Base-by-base conservation (phyloP, 2,888 invertebrate genomes). In the Andrena haemorrhoa region DNA sequence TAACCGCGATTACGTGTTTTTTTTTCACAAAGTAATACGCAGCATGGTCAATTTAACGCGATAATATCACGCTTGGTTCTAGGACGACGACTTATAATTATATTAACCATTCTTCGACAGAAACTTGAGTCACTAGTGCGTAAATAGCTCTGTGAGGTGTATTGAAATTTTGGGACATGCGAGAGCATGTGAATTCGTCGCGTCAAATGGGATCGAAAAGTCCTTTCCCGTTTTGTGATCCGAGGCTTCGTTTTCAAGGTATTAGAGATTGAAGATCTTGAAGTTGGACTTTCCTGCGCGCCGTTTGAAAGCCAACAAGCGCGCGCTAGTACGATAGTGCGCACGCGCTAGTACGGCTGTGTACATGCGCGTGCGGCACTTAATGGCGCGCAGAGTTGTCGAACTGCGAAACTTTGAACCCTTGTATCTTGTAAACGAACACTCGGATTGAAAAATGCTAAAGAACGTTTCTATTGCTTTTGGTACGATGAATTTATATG, bases 11-110 rank as follows among this genome's bases (percentile, higher is more conserved):
- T 33, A 79, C 66, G 26, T 12, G 56, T 49, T 63, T 58, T 69
- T 8, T 70, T 65, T 72, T 49, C 23, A 63, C 8, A n/a, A 23
- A 65, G 47, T 56, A 51, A 51, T 82, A 66, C 63, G 75, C 86
- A 83, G 88, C 86, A 88, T 89, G 89, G 61, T 73, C 61, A 69
- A 78, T 75, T 79, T 79, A 83, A 83, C 71, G 83, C 89, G 83
- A 79, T 81, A 80, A 81, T 75, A 78, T 75, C 87, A 88, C 79
- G 88, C 89, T 88, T 88, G 70, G 64, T 79, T 53, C 69, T 75
- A 81, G 35, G 73, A 63, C 58, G 74, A 75, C 79, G 53, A 78
- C 74, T 64, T 86, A 83, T 69, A 41, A 41, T 41, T 41, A 56
- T 75, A 87, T 88, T 87, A 88, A 86, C 88, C 77, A 80, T 74